Conservation (phyloP, 2,888 invertebrate species). For the Drosophila mimica region DNA sequence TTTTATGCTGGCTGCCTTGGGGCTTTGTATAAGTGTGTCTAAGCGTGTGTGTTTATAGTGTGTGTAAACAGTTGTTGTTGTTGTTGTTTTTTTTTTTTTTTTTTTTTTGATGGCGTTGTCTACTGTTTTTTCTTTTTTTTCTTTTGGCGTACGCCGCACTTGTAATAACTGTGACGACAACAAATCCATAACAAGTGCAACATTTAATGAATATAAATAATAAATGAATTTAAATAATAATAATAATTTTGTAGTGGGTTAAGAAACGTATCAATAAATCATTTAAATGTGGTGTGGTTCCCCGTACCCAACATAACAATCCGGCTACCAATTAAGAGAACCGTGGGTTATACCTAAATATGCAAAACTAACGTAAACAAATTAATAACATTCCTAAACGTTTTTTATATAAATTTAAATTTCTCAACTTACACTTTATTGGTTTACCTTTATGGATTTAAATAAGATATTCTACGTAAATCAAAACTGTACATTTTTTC, state of each 20-base stretch:
- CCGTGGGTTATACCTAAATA: not conserved
- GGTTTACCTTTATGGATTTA: not conserved
- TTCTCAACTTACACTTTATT: not conserved
- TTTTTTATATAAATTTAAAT: not conserved
- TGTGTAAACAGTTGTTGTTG: constrained; percentile 27
- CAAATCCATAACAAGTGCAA: constrained; percentile 8
- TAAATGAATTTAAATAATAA: too few relatives aligned
- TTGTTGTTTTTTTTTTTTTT: not conserved
- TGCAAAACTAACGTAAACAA: not conserved
- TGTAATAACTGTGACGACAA: constrained; percentile 28
- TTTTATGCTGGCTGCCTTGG: constrained; percentile 44
- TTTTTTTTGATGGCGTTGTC: constrained; percentile 2
- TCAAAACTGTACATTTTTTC: not conserved
- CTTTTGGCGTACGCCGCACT: constrained; percentile 33
- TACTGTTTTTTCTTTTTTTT: not conserved
- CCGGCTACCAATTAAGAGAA: not conserved
- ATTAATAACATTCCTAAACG: not conserved
- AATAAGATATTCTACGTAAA: not conserved
- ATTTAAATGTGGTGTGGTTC: not conserved
- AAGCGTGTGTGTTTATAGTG: not conserved
- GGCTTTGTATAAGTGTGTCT: constrained; percentile 4
- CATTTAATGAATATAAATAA: not conserved
- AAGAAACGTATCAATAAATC: not conserved
- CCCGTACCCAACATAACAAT: not conserved
- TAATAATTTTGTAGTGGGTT: not conserved